A percentile compares a stretch with the other conserved stretches of the same genome.
Conservation (phyloP, 1,140 invertebrate genomes). For the Dendrolimus kikuchii region DNA sequence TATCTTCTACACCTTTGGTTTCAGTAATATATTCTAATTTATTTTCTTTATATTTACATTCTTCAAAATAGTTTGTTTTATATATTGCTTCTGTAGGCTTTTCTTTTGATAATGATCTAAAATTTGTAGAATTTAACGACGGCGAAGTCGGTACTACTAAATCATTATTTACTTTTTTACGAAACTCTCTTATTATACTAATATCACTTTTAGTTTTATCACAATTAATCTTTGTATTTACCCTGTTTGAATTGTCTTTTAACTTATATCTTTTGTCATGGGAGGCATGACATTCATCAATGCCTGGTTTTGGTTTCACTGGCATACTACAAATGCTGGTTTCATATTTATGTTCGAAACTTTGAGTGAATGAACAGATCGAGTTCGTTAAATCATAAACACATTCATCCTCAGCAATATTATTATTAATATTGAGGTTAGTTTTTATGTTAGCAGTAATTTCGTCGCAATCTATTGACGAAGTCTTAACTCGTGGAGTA, state of each 20-base stretch:
- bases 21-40: no score
- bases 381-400: no score
- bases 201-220: slow-evolving; percentile 9
- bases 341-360: no score
- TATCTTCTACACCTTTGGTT: no score
- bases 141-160: slow-evolving; percentile 24
- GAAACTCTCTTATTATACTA: slow-evolving; percentile 25
- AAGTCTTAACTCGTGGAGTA: background rate
- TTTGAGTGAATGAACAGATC: no score
- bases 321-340: no score
- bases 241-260: background rate
- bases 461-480: background rate
- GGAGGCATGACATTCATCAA: no score
- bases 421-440: no score
- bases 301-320: no score
- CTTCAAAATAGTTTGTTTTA: slow-evolving; percentile 1
- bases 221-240: background rate
- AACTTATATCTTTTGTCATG: no score
- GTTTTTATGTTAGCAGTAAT: no score
- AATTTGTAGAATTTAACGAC: slow-evolving; percentile 33
- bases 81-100: slow-evolving; percentile 9
- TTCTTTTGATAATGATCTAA: slow-evolving; percentile 36
- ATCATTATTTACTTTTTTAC: slow-evolving; percentile 25
- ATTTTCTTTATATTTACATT: background rate
- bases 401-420: no score